Conservation (phyloP, 2,113 vertebrate genomes). For the Epinephelus lanceolatus region DNA sequence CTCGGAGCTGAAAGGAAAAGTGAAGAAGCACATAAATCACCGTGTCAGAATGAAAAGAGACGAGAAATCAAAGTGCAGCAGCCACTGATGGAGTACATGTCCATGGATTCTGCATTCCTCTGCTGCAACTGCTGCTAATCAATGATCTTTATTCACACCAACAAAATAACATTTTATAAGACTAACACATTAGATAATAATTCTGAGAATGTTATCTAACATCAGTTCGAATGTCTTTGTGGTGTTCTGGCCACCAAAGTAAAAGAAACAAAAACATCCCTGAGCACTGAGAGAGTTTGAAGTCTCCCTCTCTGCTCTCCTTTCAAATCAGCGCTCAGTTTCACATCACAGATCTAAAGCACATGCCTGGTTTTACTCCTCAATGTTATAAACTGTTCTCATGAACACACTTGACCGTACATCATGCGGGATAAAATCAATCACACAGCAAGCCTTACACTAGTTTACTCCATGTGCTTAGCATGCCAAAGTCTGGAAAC, state of each 20-base stretch:
- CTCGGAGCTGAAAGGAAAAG: constrained; percentile 49
- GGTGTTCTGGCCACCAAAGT: neutral
- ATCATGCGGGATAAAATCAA: constrained; percentile 49
- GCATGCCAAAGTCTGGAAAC: constrained; percentile 23
- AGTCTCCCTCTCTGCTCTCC: neutral
- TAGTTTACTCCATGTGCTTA: constrained; percentile 1
- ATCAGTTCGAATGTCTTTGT: neutral
- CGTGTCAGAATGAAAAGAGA: constrained; percentile 9
- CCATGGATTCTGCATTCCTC: constrained; percentile 37
- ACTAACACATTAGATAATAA: neutral
- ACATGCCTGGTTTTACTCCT: constrained; percentile 31
- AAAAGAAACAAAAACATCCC: neutral
- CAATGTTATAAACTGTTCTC: constrained; percentile 4
- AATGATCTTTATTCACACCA: constrained; percentile 7
- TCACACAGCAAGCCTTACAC: constrained; percentile 23
- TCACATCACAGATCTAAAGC: constrained; percentile 55
- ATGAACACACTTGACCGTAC: constrained; percentile 29
- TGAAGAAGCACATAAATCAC: constrained; percentile 61
- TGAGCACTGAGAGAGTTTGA: constrained; percentile 3
- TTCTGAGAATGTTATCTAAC: neutral
- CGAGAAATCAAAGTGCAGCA: constrained; percentile 15
- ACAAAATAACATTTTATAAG: neutral
- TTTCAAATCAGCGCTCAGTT: constrained; percentile 25
- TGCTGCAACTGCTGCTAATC: constrained; percentile 19
- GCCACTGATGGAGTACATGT: neutral